phyloP scores from a whole-genome alignment of 2,888 invertebrate genomes.

The Drosophila nigritarsus region DNA sequence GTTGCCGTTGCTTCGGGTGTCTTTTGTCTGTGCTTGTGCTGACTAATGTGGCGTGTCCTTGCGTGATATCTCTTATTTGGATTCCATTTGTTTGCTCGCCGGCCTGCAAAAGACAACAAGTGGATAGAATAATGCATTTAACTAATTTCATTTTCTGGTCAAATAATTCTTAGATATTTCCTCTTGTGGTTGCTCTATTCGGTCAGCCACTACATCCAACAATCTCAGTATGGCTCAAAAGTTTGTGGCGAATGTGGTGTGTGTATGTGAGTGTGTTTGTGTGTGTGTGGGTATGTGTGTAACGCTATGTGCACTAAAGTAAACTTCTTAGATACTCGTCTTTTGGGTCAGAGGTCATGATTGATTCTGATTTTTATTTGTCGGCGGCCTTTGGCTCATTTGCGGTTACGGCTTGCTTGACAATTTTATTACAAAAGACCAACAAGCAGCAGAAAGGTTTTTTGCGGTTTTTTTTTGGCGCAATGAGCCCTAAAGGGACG shows the following conservation, averaged over 20 bases:
- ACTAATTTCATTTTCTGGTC: conserved; percentile 57
- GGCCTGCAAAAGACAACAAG: conserved; percentile 61
- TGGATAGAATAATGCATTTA: conserved; percentile 49
- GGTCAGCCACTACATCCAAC: conserved; percentile 30
- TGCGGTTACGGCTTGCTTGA: conserved; percentile 29
- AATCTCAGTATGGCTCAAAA: conserved; percentile 48
- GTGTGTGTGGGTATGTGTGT: background rate
- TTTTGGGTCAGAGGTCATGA: conserved; percentile 5
- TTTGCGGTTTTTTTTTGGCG: conserved; percentile 20
- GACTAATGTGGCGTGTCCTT: conserved; percentile 71
- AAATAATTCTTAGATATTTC: conserved; percentile 28
- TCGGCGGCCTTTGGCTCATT: conserved; percentile 29
- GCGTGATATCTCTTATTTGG: conserved; percentile 60
- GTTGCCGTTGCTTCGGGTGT: conserved; percentile 23
- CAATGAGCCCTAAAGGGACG: conserved; percentile 25
- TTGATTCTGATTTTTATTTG: conserved; percentile 50
- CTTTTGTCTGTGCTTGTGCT: conserved; percentile 24
- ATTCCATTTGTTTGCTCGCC: conserved; percentile 67
- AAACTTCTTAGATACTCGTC: conserved; percentile 3
- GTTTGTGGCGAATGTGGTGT: conserved; percentile 12
- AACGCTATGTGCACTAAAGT: background rate
- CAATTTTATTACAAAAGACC: conserved; percentile 10
- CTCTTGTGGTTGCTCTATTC: conserved; percentile 20
- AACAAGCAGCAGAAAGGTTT: conserved; percentile 13
- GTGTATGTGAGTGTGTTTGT: no score